Base-by-base conservation (phyloP, 2,113 vertebrate genomes). In the Dendropsophus ebraccatus region DNA sequence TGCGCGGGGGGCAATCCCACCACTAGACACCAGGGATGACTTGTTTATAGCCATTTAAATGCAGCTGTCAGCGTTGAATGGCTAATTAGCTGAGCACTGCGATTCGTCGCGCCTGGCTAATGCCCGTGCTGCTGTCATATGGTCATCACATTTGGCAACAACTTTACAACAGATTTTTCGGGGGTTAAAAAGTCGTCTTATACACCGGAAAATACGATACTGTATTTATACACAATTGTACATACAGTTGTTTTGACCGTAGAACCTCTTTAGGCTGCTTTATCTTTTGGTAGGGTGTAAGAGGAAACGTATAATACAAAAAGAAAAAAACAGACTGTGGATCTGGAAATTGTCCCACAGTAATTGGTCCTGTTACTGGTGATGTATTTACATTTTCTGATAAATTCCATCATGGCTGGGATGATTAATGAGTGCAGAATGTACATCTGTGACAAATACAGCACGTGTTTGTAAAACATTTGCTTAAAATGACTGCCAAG, bases 381-480 rank as follows among this genome's bases (percentile, higher is more conserved):
- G 16, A 19, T 75, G 12, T 76, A 74, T 62, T 76, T 84, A 65
- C 73, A 84, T 84, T 76, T 65, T 58, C 54, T n/a, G 9, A 37
- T 47, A 49, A 70, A 82, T 83, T 67, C 65, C 52, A 37, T 84
- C 54, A 76, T 76, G 32, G 25, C 56, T 50, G 7, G 28, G 52
- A 65, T 76, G 56, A 84, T 76, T 84, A 74, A 84, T 62, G 54
- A 11, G 72, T 11, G 21, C n/a, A 60, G 56, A 76, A 84, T n/a
- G 45, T 84, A 76, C 54, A 76, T 76, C 83, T 76, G 41, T 84
- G 54, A 76, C 52, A 58, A 58, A 84, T 65, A 50, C 54, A 84
- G 83, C 16, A 82, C 60, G 47, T 76, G 72, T 76, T 76, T 50
- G 10, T 60, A 76, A 76, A 76, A 84, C 54, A 84, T 84, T 84